Conservation (phyloP, 2,113 vertebrate genomes). For the Leptobrachium leishanense region DNA sequence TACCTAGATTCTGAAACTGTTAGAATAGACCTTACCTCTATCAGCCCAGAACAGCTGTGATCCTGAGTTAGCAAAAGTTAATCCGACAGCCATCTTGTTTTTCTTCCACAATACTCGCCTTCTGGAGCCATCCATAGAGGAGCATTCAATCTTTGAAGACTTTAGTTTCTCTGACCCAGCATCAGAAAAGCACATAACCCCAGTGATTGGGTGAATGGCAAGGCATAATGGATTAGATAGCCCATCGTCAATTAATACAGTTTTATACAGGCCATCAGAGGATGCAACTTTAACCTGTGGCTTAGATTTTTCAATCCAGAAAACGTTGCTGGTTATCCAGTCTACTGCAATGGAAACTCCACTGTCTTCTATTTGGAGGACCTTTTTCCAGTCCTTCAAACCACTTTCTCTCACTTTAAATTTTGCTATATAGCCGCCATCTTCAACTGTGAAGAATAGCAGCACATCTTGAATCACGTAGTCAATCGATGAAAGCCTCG, state of each 20-base stretch:
- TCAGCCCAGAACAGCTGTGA: constrained; percentile 85
- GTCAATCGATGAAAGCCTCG: constrained; percentile 66
- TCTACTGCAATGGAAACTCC: constrained; percentile 79
- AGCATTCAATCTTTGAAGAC: constrained; percentile 64
- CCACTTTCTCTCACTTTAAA: constrained; percentile 67
- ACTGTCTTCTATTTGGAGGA: constrained; percentile 65
- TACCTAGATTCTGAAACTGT: too few relatives aligned
- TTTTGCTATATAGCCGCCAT: constrained; percentile 64
- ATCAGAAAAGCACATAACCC: constrained; percentile 77
- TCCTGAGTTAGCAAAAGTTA: constrained; percentile 70
- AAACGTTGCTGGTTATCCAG: constrained; percentile 85
- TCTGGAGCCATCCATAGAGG: constrained; percentile 78
- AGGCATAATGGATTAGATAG: constrained; percentile 66
- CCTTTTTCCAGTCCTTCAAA: constrained; percentile 60
- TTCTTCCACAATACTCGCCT: constrained; percentile 72
- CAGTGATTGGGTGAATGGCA: constrained; percentile 71
- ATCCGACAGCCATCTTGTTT: constrained; percentile 64
- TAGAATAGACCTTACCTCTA: constrained; percentile 60
- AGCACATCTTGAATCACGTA: constrained; percentile 62
- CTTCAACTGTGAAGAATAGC: constrained; percentile 74
- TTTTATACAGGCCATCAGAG: constrained; percentile 54
- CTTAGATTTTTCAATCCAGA: constrained; percentile 75
- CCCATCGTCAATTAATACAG: constrained; percentile 62
- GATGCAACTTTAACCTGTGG: constrained; percentile 72
- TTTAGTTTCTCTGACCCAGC: neutral